These are phyloP conservation scores for Muntiacus muntjak DNA, from an alignment of 2,113 vertebrate species.

Conservation along the genomic window DNA sequence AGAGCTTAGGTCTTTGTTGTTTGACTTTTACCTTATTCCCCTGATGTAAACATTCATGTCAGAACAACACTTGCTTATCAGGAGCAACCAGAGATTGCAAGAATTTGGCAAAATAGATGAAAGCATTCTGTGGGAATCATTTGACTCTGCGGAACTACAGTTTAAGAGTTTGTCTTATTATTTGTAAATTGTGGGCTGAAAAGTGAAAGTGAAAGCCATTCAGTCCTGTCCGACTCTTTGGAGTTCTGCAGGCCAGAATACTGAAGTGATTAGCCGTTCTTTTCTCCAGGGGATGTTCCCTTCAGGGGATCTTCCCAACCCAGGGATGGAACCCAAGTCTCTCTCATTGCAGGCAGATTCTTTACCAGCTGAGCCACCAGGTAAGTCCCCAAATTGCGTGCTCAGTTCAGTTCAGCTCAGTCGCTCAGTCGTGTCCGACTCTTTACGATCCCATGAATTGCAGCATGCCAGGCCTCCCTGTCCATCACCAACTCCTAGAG, in stretches of 20 bases:
- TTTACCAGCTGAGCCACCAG: background rate
- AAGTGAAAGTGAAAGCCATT: background rate
- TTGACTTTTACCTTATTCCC: background rate
- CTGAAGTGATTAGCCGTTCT: too few relatives aligned
- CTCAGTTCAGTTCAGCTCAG: background rate
- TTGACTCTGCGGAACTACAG: background rate
- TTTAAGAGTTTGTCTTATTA: background rate
- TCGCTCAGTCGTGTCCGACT: rapidly evolving
- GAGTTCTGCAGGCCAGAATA: background rate
- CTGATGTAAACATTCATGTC: background rate
- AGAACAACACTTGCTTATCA: background rate
- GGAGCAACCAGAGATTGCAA: background rate
- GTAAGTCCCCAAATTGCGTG: background rate
- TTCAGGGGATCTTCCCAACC: background rate
- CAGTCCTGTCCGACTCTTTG: rapidly evolving
- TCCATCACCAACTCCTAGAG: background rate
- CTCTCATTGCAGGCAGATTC: background rate
- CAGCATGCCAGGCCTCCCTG: background rate
- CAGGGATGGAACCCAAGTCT: background rate
- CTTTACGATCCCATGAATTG: background rate
- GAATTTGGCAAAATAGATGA: background rate
- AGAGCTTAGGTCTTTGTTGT: background rate
- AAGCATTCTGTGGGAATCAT: background rate
- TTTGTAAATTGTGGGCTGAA: background rate
- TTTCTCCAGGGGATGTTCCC: background rate